Conservation (phyloP, 2,113 vertebrate species). For the Fregetta grallaria region DNA sequence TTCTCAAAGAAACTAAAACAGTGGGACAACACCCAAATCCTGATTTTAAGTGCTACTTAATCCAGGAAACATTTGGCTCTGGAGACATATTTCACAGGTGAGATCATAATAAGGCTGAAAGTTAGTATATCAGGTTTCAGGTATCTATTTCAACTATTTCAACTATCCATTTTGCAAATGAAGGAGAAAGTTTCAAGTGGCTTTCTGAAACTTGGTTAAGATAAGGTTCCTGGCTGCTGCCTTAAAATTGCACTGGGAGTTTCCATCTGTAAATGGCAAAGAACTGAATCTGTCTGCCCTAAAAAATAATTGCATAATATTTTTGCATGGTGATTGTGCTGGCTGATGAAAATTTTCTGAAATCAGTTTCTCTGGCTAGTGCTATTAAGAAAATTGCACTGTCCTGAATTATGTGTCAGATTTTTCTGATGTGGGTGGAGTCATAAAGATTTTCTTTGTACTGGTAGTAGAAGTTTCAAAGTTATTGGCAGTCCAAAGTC, state of each 20-base stretch:
- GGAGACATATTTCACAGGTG: not conserved
- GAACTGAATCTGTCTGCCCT: not conserved
- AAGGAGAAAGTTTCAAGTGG: not conserved
- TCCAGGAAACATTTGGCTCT: not conserved
- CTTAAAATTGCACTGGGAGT: not conserved
- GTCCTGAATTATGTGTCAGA: not conserved
- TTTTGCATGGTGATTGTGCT: not conserved
- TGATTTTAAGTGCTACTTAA: not conserved
- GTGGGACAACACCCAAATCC: not conserved
- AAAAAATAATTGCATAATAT: not conserved
- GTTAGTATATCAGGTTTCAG: not conserved
- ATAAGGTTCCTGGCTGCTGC: not conserved
- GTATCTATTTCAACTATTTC: not conserved
- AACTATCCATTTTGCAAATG: not conserved
- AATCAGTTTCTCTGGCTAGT: not conserved
- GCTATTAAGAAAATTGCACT: not conserved
- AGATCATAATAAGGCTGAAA: not conserved
- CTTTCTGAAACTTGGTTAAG: not conserved
- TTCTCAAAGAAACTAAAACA: not conserved
- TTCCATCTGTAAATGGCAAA: not conserved
- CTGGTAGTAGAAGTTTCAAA: not conserved
- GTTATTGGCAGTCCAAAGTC: not conserved
- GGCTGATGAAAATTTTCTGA: not conserved
- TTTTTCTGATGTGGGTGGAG: not conserved
- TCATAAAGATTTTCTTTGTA: not conserved